Conservation (phyloP, 1,140 invertebrate genomes). For the Philaenus spumarius region DNA sequence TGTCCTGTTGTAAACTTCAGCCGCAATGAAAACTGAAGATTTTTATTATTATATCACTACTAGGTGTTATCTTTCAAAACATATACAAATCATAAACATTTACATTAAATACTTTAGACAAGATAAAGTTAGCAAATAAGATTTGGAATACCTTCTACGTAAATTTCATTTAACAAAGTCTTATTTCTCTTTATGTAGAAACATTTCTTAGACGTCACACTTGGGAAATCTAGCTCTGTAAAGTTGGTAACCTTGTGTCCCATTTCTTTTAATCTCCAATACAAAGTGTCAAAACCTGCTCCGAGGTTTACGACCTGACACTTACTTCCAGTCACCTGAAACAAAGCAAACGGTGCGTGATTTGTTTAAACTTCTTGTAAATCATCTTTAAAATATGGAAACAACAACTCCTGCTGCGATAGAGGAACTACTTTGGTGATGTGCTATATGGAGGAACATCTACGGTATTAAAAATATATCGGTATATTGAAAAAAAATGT, state of each 20-base stretch:
- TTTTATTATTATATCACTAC: too few species aligned
- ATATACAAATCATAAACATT: too few species aligned
- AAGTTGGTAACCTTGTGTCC: conserved; percentile 68
- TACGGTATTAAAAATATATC: too few species aligned
- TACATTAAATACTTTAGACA: too few species aligned
- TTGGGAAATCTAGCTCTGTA: conserved; percentile 91
- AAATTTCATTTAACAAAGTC: conserved; percentile 70
- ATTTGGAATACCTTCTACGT: conserved; percentile 60
- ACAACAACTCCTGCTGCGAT: too few species aligned
- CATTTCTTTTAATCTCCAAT: conserved; percentile 82
- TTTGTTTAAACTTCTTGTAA: background rate
- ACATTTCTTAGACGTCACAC: conserved; percentile 84
- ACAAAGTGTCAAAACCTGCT: conserved; percentile 94
- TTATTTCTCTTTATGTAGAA: conserved; percentile 82
- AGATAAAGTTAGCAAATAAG: too few species aligned
- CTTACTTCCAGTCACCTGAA: conserved; percentile 63
- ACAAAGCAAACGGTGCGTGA: conserved; percentile 22
- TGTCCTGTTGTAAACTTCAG: too few species aligned
- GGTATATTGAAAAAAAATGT: too few species aligned
- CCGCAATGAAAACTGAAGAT: too few species aligned
- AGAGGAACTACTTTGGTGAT: background rate
- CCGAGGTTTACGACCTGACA: conserved; percentile 96
- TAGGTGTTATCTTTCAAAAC: too few species aligned
- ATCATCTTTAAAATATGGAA: too few species aligned
- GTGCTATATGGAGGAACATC: too few species aligned